Base-by-base conservation (phyloP, 2,113 vertebrate genomes). In the Perognathus longimembris region DNA sequence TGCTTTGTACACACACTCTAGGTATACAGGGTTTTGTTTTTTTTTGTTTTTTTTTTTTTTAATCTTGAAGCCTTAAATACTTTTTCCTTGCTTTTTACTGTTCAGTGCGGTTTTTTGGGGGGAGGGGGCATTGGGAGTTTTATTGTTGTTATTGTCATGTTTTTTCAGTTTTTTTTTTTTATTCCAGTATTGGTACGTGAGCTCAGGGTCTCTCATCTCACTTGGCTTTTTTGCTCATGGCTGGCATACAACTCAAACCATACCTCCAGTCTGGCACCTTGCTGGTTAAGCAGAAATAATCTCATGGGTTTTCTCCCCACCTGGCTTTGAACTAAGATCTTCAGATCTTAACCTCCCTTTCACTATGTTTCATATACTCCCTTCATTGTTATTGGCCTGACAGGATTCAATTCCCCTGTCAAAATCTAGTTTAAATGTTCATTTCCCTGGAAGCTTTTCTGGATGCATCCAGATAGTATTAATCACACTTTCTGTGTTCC, bases 341-440 rank as follows among this genome's bases (percentile, higher is more conserved):
- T 54, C 50, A 17, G 50, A 54, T 15, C 50, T 54, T 54, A 54
- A 54, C 17, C 50, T 15, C 50, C 50, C 17, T 24, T 24, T 61
- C 26, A 57, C 85, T 78, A 36, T 63, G 9, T 85, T 34, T 38
- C 14, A 38, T 36, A 64, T 45, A 10, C 26, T 90, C 38, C 28
- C 45, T 88, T 85, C 66, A 90, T 85, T 66, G 89, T 77, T 83
- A 54, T 64, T 21, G 32, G 32, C 26, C 67, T 89, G 26, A 70
- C 11, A 73, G 42, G 76, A 82, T 67, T 21, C 26, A 89, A 76
- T 69, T 83, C 63, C 34, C 54, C 67, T 91, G 42, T 81, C 71
- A 96, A 93, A 83, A 87, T 70, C 67, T 76, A 76, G 32, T 77
- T 90, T 85, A 90, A 94, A 92, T 78, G 30, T 36, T 54, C 81